Evolutionary conservation across 2,113 vertebrate species (phyloP).

Genomic region (Mus musculus): GRCm39 chrX:72011001-72011500

Average conservation of each 20-base stretch:
- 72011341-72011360: slow-evolving; percentile 65
- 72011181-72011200: not conserved
- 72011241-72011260: slow-evolving; percentile 1
- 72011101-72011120: not conserved
- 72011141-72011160: slow-evolving; percentile 29
- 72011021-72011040: slow-evolving; percentile 19
- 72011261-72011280: not conserved
- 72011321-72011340: slow-evolving; percentile 49
- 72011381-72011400: slow-evolving; percentile 65
- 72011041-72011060: not conserved
- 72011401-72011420: slow-evolving; percentile 60
- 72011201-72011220: not conserved
- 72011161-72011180: slow-evolving; percentile 1
- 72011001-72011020: slow-evolving; percentile 49
- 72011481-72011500: slow-evolving; percentile 4
- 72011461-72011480: slow-evolving; percentile 7
- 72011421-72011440: slow-evolving; percentile 64
- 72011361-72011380: slow-evolving; percentile 59
- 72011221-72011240: slow-evolving; percentile 4
- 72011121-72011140: slow-evolving; percentile 40
- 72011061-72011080: not conserved
- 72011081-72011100: not conserved
- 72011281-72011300: not conserved
- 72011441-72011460: slow-evolving; percentile 49
- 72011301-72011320: not conserved